Base-by-base conservation (phyloP, 2,113 vertebrate genomes). In the Campylorhamphus procurvoides region DNA sequence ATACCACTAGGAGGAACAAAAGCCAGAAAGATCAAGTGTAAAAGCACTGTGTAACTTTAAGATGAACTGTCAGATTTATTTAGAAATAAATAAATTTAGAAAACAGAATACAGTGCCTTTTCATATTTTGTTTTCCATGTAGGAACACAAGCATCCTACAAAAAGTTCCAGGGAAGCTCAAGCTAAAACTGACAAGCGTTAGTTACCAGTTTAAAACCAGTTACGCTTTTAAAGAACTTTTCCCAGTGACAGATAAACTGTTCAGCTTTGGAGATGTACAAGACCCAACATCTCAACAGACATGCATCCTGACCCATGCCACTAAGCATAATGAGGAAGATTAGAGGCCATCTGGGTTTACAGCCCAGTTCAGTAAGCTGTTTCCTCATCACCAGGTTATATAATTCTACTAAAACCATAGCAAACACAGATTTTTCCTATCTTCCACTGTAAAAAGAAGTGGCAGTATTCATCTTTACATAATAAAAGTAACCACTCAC, bases 291-390 rank as follows among this genome's bases (percentile, higher is more conserved):
- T 33, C 73, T 89, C 25, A 64, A n/a, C 19, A 22, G 46, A 58
- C 19, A 58, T 69, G 58, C 12, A 55, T 28, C 50, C 52, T 86
- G 82, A 90, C 87, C 75, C 49, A 29, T 19, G 29, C 44, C 72
- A 80, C 71, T 63, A 53, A 74, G 55, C 35, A 56, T 46, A 64
- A 60, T 8, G 39, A 91, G 42, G 59, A 87, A 93, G 90, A 96
- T 96, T 86, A 96, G 56, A 90, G 75, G 90, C 82, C 95, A 94
- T 94, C 90, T 96, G 92, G 67, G 76, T 95, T 95, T 91, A 93
- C 82, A 77, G 64, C 22, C 31, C 68, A 63, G 52, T 66, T 96
- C 75, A 67, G 72, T 86, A 96, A 96, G 75, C 82, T 0, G 4
- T 80, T 80, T 88, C 59, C 90, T 85, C 82, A 59, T 84, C 71